Percentiles rank a stretch among this genome's conserved stretches.
Conservation (phyloP, 2,888 invertebrate genomes). For the Bedellia somnulentella region DNA sequence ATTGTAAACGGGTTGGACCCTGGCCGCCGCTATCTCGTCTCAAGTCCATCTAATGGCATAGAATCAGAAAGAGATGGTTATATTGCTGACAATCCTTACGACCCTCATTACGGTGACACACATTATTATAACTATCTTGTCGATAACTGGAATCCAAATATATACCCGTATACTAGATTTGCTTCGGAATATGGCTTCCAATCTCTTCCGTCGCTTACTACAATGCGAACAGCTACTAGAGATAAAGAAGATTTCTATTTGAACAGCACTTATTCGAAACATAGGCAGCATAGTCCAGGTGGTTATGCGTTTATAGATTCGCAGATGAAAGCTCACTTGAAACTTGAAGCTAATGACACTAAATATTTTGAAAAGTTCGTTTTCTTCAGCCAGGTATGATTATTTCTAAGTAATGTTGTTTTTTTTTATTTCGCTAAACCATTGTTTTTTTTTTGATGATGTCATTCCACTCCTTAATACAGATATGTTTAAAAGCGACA, state of each 20-base stretch:
- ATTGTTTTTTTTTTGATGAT: no score
- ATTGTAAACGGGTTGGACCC: slow-evolving; percentile 65
- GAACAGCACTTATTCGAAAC: slow-evolving; percentile 64
- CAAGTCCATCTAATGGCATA: slow-evolving; percentile 90
- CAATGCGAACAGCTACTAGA: slow-evolving; percentile 65
- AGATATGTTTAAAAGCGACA: no score
- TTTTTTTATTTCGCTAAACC: no score
- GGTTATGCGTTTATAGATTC: slow-evolving; percentile 68
- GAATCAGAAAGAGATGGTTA: slow-evolving; percentile 74
- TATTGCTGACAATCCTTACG: slow-evolving; percentile 77
- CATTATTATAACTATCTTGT: slow-evolving; percentile 87
- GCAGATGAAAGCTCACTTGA: slow-evolving; percentile 66
- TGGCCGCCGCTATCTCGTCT: slow-evolving; percentile 72
- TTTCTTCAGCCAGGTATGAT: slow-evolving; percentile 79
- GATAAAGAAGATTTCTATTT: slow-evolving; percentile 48
- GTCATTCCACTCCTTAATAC: no score
- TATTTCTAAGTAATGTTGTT: neutral
- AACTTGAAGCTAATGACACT: slow-evolving; percentile 48
- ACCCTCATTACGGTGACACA: slow-evolving; percentile 81
- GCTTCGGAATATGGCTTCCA: slow-evolving; percentile 96
- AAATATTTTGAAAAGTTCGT: slow-evolving; percentile 69
- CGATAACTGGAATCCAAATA: slow-evolving; percentile 79
- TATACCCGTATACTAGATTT: slow-evolving; percentile 82
- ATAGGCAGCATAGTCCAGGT: slow-evolving; percentile 84
- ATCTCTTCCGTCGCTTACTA: slow-evolving; percentile 75